These are phyloP conservation scores for Zalophus californianus DNA, from an alignment of 2,797 vertebrate species.

Conservation along the genomic window DNA sequence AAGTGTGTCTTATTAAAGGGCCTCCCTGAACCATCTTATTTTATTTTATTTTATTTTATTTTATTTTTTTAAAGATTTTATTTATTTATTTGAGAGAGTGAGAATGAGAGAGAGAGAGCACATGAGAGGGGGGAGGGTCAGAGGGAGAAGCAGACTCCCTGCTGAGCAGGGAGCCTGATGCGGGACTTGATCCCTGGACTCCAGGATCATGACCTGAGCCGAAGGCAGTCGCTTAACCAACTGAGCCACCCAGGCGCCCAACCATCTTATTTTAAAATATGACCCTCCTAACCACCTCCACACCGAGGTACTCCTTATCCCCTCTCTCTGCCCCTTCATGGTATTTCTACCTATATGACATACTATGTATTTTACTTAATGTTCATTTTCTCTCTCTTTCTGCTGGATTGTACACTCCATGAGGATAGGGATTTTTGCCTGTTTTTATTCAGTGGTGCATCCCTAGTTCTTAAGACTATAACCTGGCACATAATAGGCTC, in stretches of 20 bases:
- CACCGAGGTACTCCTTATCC: not conserved
- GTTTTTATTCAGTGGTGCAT: not conserved
- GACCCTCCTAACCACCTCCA: not conserved
- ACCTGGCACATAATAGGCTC: not conserved
- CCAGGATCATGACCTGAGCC: no score
- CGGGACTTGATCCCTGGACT: no score
- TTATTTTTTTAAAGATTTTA: no score
- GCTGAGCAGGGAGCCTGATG: no score
- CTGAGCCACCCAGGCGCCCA: no score
- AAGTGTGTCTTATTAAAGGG: not conserved
- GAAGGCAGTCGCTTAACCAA: no score
- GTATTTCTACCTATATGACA: not conserved
- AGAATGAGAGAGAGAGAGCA: no score
- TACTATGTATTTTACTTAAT: not conserved
- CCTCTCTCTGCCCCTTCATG: not conserved
- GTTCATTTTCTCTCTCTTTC: not conserved
- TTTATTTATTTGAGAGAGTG: no score
- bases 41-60: no score
- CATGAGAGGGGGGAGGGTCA: no score
- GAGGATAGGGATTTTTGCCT: not conserved
- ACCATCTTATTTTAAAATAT: not conserved
- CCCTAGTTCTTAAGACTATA: not conserved
- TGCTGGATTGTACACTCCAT: not conserved
- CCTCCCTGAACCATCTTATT: not conserved
- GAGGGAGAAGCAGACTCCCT: no score